These are phyloP conservation scores for Volucella bombylans DNA, from an alignment of 2,888 invertebrate genomes.

Conservation along the genomic window DNA sequence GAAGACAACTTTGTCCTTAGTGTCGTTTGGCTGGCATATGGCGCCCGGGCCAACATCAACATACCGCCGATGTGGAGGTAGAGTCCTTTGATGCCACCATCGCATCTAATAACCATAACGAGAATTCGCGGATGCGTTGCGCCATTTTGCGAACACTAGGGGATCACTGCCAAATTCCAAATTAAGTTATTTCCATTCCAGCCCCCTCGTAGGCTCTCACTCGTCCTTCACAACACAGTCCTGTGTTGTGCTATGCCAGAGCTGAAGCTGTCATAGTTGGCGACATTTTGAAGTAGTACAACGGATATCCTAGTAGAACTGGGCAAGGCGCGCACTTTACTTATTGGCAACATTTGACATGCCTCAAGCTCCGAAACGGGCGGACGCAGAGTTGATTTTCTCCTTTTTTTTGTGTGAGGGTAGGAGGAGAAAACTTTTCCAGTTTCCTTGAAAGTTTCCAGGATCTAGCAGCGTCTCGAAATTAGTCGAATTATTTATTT, in stretches of 20 bases:
- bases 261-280: slow-evolving; percentile 64
- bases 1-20: slow-evolving; percentile 58
- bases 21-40: slow-evolving; percentile 60
- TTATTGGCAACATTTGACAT: slow-evolving; percentile 70
- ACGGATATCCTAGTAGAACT: slow-evolving; percentile 31
- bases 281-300: slow-evolving; percentile 62
- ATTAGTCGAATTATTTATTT: slow-evolving; percentile 71
- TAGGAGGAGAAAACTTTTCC: slow-evolving; percentile 27
- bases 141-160: slow-evolving; percentile 34
- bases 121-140: slow-evolving; percentile 62
- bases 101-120: slow-evolving; percentile 64
- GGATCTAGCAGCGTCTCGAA: slow-evolving; percentile 43
- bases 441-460: slow-evolving; percentile 52
- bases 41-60: slow-evolving; percentile 42
- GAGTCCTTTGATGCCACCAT: neutral
- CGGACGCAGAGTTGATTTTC: slow-evolving; percentile 12
- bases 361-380: slow-evolving; percentile 18
- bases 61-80: too few species aligned
- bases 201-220: neutral
- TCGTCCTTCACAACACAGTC: neutral
- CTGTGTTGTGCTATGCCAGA: slow-evolving; percentile 4
- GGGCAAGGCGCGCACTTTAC: slow-evolving; percentile 36
- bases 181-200: slow-evolving; percentile 61
- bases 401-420: too few species aligned
- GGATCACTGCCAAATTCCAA: slow-evolving; percentile 70